These are phyloP conservation scores for Pteria penguin DNA, from an alignment of 2,888 invertebrate genomes.

Conservation along the genomic window DNA sequence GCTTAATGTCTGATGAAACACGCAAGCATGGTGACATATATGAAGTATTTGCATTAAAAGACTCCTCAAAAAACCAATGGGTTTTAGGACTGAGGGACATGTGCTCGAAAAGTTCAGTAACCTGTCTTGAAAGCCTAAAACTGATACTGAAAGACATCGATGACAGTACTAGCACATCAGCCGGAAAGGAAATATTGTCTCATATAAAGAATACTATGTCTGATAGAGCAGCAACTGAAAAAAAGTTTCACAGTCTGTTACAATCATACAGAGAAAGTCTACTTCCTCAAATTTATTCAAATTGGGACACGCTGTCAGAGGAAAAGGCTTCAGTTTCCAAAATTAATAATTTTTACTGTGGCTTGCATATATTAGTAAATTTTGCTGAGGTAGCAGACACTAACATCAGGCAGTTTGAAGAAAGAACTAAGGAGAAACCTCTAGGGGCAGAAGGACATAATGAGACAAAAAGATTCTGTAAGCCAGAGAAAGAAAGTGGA, in stretches of 20 bases:
- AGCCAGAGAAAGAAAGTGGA: slow-evolving; percentile 34
- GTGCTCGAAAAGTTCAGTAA: neutral
- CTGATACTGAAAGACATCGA: neutral
- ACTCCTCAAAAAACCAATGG: too few species aligned
- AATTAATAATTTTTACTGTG: neutral
- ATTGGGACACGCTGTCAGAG: neutral
- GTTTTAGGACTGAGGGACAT: neutral
- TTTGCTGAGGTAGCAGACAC: neutral
- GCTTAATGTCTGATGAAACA: too few species aligned
- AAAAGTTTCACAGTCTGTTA: slow-evolving; percentile 22
- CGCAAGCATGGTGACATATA: too few species aligned
- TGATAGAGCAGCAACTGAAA: slow-evolving; percentile 36
- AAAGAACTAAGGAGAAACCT: too few species aligned
- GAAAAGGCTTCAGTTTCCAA: neutral
- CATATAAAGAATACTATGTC: slow-evolving; percentile 30
- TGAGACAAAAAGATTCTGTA: slow-evolving; percentile 29
- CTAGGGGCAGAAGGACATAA: neutral
- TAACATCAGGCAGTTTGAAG: too few species aligned
- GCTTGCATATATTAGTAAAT: neutral
- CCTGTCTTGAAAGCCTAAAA: neutral
- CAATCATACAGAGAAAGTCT: slow-evolving; percentile 24
- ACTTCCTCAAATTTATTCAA: slow-evolving; percentile 5
- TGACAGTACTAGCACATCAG: neutral
- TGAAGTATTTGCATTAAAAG: too few species aligned
- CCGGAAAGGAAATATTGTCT: neutral